These are phyloP conservation scores for Rhamphomyia laevipes DNA, from an alignment of 2,888 invertebrate species.

Conservation along the genomic window DNA sequence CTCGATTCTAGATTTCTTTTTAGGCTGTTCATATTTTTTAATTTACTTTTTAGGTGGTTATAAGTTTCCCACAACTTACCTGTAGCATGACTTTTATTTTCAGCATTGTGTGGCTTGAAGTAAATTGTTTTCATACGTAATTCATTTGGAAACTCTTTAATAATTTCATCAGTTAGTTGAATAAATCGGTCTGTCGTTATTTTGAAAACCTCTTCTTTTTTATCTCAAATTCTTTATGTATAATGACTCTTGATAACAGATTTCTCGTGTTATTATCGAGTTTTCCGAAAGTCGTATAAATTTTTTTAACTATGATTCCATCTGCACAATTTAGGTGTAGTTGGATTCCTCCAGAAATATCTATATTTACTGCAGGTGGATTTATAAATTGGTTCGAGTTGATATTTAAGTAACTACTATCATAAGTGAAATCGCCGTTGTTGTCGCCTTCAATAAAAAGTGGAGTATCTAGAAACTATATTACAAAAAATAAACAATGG, in stretches of 20 bases:
- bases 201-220: background rate
- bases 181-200: background rate
- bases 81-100: background rate
- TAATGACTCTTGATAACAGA: background rate
- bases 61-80: background rate
- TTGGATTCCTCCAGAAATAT: too few species aligned
- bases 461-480: too few species aligned
- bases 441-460: too few species aligned
- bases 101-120: background rate
- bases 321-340: too few species aligned
- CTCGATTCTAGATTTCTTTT: background rate
- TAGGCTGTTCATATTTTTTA: background rate
- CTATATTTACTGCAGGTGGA: too few species aligned
- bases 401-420: too few species aligned
- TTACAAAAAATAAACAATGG: too few species aligned
- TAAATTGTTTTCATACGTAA: background rate
- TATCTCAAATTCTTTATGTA: background rate
- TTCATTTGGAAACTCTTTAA: background rate
- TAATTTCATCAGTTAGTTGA: background rate
- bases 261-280: background rate
- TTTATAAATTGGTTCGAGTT: too few species aligned
- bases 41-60: background rate
- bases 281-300: too few species aligned
- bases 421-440: too few species aligned
- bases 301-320: too few species aligned